These are phyloP conservation scores for Pantala flavescens DNA, from an alignment of 1,140 invertebrate genomes.

Conservation along the genomic window DNA sequence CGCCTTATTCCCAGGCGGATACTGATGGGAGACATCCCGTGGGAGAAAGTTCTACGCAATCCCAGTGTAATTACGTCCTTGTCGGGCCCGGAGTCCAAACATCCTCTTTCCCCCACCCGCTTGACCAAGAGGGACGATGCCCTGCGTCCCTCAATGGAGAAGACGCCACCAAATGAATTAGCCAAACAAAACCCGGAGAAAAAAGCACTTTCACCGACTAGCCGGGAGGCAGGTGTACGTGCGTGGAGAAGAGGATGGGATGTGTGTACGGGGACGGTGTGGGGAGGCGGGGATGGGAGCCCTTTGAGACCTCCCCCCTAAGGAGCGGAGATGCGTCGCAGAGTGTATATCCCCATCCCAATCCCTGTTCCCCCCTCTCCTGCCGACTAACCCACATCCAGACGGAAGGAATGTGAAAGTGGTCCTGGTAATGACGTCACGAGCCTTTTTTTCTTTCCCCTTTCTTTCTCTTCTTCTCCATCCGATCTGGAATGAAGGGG, in stretches of 20 bases:
- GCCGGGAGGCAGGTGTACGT: background rate
- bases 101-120: too few species aligned
- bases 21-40: too few species aligned
- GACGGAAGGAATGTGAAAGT: constrained; percentile 4
- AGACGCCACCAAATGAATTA: background rate
- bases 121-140: background rate
- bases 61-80: too few species aligned
- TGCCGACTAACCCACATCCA: background rate
- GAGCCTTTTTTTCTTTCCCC: background rate
- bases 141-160: background rate
- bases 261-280: background rate
- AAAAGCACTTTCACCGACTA: background rate
- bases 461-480: background rate
- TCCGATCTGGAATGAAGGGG: background rate
- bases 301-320: background rate
- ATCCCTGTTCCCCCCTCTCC: background rate
- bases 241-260: background rate
- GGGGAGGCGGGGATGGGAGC: background rate
- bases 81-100: too few species aligned
- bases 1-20: too few species aligned
- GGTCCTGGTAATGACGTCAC: background rate
- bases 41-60: too few species aligned
- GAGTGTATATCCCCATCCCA: background rate
- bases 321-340: background rate
- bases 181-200: background rate